phyloP scores from a whole-genome alignment of 2,888 invertebrate genomes.

The Sclerodermus sp. region DNA sequence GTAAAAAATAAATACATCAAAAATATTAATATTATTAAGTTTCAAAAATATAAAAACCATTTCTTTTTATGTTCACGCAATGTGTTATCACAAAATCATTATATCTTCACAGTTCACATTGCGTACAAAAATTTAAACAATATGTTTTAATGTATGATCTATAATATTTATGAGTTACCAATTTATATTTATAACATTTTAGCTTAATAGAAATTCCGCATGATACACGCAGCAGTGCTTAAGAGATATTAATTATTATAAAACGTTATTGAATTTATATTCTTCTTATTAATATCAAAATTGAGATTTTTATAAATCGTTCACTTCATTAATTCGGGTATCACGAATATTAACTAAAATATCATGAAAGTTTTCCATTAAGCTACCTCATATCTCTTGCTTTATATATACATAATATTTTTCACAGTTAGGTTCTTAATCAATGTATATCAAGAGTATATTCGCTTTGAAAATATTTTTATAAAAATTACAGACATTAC shows the following conservation, averaged over 20 bases:
- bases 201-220: too few relatives aligned
- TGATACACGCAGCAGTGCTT: too few relatives aligned
- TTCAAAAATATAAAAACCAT: constrained; percentile 24
- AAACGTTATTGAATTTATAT: constrained; percentile 2
- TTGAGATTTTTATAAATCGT: too few relatives aligned
- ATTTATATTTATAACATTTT: constrained; percentile 2
- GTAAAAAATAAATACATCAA: too few relatives aligned
- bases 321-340: too few relatives aligned
- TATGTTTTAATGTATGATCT: constrained; percentile 8
- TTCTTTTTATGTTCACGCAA: constrained; percentile 14
- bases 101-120: constrained; percentile 17
- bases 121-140: constrained; percentile 17
- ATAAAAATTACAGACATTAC: constrained; percentile 30
- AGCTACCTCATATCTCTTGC: not conserved
- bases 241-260: constrained; percentile 4
- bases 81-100: constrained; percentile 28
- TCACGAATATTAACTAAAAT: not conserved
- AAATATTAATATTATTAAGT: not conserved
- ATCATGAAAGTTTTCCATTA: constrained; percentile 20
- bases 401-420: constrained; percentile 15
- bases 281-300: too few relatives aligned
- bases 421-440: constrained; percentile 27
- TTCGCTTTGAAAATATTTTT: constrained; percentile 28
- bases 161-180: constrained; percentile 1
- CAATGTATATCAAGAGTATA: constrained; percentile 27